These are phyloP conservation scores for Melanotaenia nigrans DNA, from an alignment of 2,797 vertebrate genomes.

Conservation along the genomic window DNA sequence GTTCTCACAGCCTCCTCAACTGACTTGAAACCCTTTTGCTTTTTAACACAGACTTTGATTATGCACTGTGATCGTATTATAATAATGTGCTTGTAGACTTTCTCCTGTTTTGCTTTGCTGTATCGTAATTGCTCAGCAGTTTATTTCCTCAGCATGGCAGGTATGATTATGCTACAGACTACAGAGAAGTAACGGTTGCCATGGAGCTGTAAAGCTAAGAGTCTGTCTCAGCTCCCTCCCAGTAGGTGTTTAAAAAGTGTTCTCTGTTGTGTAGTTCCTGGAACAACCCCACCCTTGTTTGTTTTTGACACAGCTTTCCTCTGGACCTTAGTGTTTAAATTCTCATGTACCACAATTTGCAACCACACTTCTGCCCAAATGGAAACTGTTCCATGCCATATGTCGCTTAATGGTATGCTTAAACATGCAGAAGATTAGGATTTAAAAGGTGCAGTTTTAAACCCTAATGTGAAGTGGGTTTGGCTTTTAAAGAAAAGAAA, in stretches of 20 bases:
- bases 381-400: conserved; percentile 1
- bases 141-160: conserved; percentile 1
- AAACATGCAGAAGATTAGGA: background rate
- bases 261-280: conserved; percentile 17
- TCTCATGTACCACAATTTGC: conserved; percentile 10
- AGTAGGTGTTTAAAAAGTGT: conserved; percentile 31
- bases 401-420: conserved; percentile 6
- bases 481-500: too few species aligned
- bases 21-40: conserved; percentile 19
- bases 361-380: conserved; percentile 26
- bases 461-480: too few species aligned
- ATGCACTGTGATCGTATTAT: background rate
- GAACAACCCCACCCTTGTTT: conserved; percentile 14
- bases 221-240: conserved; percentile 5
- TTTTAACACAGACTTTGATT: background rate
- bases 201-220: background rate
- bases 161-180: background rate
- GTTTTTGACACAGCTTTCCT: background rate
- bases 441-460: background rate
- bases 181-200: background rate
- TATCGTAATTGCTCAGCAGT: background rate
- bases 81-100: background rate
- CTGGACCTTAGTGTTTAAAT: conserved; percentile 7
- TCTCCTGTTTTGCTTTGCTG: conserved; percentile 3
- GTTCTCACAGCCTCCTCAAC: background rate